Conservation (phyloP, 2,888 invertebrate genomes). For the Drosophila nigritarsus region DNA sequence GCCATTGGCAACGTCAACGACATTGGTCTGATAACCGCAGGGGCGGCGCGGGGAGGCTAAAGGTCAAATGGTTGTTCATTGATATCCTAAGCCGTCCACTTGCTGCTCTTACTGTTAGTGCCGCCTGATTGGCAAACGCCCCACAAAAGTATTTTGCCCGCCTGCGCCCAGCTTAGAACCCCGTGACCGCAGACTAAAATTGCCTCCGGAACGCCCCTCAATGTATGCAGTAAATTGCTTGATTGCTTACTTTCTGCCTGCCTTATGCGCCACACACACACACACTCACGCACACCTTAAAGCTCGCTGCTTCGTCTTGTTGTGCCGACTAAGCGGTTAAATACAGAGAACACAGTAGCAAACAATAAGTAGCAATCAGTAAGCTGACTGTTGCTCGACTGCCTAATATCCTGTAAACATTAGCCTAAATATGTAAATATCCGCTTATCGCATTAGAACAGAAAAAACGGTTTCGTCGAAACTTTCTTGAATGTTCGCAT, state of each 20-base stretch:
- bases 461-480: neutral
- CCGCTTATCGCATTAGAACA: neutral
- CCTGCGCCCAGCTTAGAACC: conserved; percentile 16
- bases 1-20: conserved; percentile 22
- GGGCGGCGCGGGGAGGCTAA: conserved; percentile 6
- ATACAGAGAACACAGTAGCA: conserved; percentile 54
- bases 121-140: conserved; percentile 44
- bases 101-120: conserved; percentile 52
- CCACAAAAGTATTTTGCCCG: neutral
- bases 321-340: conserved; percentile 59
- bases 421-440: neutral
- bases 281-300: conserved; percentile 48
- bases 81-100: conserved; percentile 57
- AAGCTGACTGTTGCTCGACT: neutral
- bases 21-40: conserved; percentile 38
- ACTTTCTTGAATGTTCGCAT: neutral
- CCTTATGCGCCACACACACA: neutral
- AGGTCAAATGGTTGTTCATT: conserved; percentile 62
- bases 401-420: conserved; percentile 13
- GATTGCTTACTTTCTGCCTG: conserved; percentile 44
- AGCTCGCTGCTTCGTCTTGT: conserved; percentile 12
- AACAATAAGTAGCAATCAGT: conserved; percentile 12
- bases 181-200: conserved; percentile 43
- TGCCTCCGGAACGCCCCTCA: conserved; percentile 53
- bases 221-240: conserved; percentile 74